Evolutionary conservation across 2,113 vertebrate species (phyloP).

Genomic region (Podarcis muralis): DNA sequence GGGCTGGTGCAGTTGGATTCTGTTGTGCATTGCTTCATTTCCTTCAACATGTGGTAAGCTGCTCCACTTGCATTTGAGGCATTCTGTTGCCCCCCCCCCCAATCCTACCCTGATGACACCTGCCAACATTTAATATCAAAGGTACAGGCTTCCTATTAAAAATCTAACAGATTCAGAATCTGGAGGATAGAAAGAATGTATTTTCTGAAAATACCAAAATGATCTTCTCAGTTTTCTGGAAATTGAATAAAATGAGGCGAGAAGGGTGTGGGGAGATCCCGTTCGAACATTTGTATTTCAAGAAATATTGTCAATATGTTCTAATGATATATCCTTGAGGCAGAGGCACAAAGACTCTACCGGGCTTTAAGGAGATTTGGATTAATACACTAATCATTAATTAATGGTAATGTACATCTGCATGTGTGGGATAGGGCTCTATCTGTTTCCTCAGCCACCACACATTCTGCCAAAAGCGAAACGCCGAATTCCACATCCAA

Average conservation of each 20-base stretch:
- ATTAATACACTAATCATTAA: neutral
- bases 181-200: neutral
- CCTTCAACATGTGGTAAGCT: too few relatives aligned
- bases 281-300: neutral
- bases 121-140: neutral
- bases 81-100: too few relatives aligned
- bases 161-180: neutral
- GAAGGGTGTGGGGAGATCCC: too few relatives aligned
- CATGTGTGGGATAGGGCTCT: neutral
- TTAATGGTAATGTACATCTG: neutral
- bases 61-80: too few relatives aligned
- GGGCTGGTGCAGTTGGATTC: too few relatives aligned
- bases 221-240: neutral
- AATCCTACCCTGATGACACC: too few relatives aligned
- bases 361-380: neutral
- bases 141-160: neutral
- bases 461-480: neutral
- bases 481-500: neutral
- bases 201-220: neutral
- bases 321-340: neutral
- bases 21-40: too few relatives aligned
- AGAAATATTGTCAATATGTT: neutral
- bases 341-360: neutral
- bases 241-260: neutral
- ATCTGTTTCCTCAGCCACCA: neutral